Percentiles rank a stretch among this genome's conserved stretches.
Conservation (phyloP, 2,113 vertebrate species). For the Ploceus nigricollis region DNA sequence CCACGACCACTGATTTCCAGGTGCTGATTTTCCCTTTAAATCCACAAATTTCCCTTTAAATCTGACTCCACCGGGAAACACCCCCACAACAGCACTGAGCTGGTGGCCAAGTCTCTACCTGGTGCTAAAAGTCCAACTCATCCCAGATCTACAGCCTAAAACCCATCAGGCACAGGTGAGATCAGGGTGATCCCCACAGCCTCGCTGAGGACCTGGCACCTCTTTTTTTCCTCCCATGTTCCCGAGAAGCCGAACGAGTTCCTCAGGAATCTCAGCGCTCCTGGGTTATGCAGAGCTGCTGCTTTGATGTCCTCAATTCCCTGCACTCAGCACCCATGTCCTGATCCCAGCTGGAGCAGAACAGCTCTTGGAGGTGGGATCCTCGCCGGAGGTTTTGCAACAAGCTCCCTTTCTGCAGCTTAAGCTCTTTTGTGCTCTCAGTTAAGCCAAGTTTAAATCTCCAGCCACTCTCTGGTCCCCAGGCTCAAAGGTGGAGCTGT, state of each 20-base stretch:
- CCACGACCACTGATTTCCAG: rapidly evolving
- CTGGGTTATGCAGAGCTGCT: not conserved
- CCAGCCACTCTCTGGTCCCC: not conserved
- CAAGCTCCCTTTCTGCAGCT: not conserved
- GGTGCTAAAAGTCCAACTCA: not conserved
- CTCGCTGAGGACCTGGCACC: not conserved
- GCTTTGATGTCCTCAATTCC: not conserved
- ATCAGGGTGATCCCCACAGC: not conserved
- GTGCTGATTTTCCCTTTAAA: not conserved
- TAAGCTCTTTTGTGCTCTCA: not conserved
- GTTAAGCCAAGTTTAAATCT: not conserved
- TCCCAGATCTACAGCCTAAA: not conserved
- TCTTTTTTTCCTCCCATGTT: not conserved
- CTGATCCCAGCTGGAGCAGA: not conserved
- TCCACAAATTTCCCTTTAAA: not conserved
- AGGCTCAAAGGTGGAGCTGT: not conserved
- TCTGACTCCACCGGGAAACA: rapidly evolving
- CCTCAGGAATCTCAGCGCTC: not conserved
- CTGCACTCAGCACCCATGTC: not conserved
- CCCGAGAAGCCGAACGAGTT: not conserved
- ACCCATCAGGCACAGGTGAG: not conserved
- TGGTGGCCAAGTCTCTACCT: not conserved
- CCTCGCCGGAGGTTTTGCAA: not conserved
- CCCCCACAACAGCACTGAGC: not conserved
- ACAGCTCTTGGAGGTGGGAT: not conserved